Base-by-base conservation (phyloP, 2,888 invertebrate genomes). In the Cheiracanthium punctorium region DNA sequence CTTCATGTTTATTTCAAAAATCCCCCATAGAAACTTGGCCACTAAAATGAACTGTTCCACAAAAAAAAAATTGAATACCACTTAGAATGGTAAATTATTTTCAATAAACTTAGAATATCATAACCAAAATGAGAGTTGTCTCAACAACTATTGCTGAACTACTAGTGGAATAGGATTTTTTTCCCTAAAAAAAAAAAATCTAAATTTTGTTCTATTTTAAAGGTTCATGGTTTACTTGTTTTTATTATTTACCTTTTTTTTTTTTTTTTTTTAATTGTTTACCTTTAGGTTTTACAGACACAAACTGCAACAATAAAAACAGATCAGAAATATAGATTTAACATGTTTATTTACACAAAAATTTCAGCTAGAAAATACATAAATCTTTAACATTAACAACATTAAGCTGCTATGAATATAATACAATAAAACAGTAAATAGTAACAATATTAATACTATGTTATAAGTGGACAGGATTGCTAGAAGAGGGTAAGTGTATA, bases 261-360 rank as follows among this genome's bases (percentile, higher is more conserved):
- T 20, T 52, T 52, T 52, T 52, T 52, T 52, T 52, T 52, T 52
- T 52, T 17, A 52, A 52, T 52, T 20, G 5, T 20, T n/a, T 52
- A 8, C 5, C 14, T 52, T n/a, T n/a, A 10, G 5, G 8, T 52
- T 17, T 52, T n/a, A 52, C 5, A 20, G 52, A n/a, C 10, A 41
- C 41, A 41, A 41, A 41, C 8, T 41, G 14, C 52, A 52, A 20
- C 5, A 52, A 10, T 52, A 17, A 52, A 52, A n/a, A 17, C 52
- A n/a, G 5, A n/a, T 20, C 14, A 52, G 14, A 52, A n/a, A 20
- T 52, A 52, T 52, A n/a, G 14, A 52, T 2, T 58, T 24, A 58
- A 58, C 58, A 58, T 24, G 24, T 58, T 58, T 58, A 58, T 58
- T 58, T 24, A 58, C 58, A 58, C 58, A 58, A 58, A 48, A 58